Conservation (phyloP, 2,888 invertebrate genomes). For the Mythimna impura region DNA sequence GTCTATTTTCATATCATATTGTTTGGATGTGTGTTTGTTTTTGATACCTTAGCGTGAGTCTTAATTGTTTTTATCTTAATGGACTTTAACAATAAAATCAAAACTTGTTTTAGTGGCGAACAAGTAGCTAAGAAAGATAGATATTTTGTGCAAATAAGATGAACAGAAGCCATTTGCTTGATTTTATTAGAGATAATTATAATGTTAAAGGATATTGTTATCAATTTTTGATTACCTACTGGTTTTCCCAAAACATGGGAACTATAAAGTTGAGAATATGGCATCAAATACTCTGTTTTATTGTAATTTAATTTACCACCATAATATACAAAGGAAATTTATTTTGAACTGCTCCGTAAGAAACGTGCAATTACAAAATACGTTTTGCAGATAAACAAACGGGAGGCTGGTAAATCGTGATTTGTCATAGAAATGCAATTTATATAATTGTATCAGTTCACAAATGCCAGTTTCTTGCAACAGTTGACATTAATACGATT, state of each 20-base stretch:
- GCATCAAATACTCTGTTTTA: neutral
- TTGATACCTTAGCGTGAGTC: conserved; percentile 27
- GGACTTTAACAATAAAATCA: conserved; percentile 50
- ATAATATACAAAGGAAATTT: neutral
- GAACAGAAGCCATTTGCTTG: conserved; percentile 34
- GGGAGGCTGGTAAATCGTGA: conserved; percentile 58
- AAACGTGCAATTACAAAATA: conserved; percentile 45
- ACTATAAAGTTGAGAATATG: neutral
- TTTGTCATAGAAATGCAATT: conserved; percentile 59
- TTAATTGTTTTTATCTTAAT: conserved; percentile 57
- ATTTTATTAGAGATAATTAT: conserved; percentile 15
- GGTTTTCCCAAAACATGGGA: neutral
- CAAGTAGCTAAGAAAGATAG: conserved; percentile 7
- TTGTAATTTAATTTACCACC: neutral
- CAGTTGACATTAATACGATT: conserved; percentile 63
- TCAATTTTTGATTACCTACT: neutral
- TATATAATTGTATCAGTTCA: conserved; percentile 61
- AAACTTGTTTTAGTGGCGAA: conserved; percentile 14
- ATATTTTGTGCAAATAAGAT: conserved; percentile 34
- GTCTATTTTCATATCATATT: conserved; percentile 55
- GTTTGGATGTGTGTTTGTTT: conserved; percentile 35
- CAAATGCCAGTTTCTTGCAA: conserved; percentile 62
- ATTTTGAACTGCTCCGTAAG: conserved; percentile 27
- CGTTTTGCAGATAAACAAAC: conserved; percentile 46
- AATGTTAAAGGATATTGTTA: conserved; percentile 3